phyloP scores from a whole-genome alignment of 2,888 invertebrate species.

The Orthosia cruda region DNA sequence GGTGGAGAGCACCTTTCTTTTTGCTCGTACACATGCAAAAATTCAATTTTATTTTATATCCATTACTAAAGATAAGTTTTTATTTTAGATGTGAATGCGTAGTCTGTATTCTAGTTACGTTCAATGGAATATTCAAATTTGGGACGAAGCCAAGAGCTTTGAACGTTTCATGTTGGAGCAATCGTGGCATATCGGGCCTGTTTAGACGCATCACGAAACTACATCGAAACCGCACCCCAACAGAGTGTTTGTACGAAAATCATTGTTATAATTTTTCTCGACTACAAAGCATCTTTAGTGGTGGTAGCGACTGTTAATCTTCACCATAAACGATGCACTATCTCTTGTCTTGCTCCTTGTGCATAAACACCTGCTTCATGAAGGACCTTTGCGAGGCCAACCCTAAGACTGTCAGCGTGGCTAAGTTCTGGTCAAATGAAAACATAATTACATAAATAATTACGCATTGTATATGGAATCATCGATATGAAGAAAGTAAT shows the following conservation, averaged over 20 bases:
- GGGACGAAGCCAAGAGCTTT: slow-evolving; percentile 57
- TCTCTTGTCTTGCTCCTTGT: too few species aligned
- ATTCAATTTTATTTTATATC: slow-evolving; percentile 61
- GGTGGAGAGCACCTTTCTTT: slow-evolving; percentile 31
- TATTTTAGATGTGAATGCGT: slow-evolving; percentile 59
- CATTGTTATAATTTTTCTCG: slow-evolving; percentile 8
- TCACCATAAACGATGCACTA: too few species aligned
- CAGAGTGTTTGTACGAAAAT: slow-evolving; percentile 1
- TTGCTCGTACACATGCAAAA: slow-evolving; percentile 29
- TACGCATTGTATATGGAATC: too few species aligned
- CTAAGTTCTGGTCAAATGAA: too few species aligned
- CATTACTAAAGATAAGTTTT: slow-evolving; percentile 58
- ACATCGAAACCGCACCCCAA: neutral
- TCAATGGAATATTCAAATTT: slow-evolving; percentile 66
- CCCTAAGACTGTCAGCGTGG: too few species aligned
- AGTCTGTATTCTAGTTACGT: slow-evolving; percentile 51
- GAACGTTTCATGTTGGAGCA: slow-evolving; percentile 51
- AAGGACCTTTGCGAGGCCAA: too few species aligned
- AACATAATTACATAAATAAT: too few species aligned
- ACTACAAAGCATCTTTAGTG: neutral
- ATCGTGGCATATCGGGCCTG: slow-evolving; percentile 32
- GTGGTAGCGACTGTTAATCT: too few species aligned
- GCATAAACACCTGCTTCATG: too few species aligned
- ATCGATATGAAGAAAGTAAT: too few species aligned
- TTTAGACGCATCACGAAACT: slow-evolving; percentile 16